Conservation (phyloP, 2,113 vertebrate genomes). For the Pogonocichla stellata region DNA sequence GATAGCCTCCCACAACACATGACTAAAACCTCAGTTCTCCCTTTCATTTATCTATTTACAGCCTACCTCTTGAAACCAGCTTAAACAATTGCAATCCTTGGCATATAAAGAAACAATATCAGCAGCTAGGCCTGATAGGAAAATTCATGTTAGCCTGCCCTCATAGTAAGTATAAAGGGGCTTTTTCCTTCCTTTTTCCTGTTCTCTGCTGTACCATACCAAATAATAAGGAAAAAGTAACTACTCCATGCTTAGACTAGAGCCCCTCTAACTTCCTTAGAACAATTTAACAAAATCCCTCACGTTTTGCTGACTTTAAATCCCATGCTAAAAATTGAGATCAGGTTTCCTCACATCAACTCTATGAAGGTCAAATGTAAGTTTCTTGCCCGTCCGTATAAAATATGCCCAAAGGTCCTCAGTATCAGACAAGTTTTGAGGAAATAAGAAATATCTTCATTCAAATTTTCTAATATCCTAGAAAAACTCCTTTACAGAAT, state of each 20-base stretch:
- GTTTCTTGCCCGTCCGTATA: not conserved
- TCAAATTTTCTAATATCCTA: not conserved
- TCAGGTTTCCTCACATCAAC: not conserved
- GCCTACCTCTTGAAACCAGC: not conserved
- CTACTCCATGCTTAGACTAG: not conserved
- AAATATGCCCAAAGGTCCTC: not conserved
- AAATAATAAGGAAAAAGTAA: not conserved
- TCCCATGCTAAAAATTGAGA: not conserved
- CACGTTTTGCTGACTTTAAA: not conserved
- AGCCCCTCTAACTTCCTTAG: not conserved
- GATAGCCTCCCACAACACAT: not conserved
- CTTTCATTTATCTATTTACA: not conserved
- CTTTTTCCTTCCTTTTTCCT: not conserved
- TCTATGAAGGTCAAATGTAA: not conserved
- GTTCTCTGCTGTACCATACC: not conserved
- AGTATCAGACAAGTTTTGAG: not conserved
- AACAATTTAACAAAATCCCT: not conserved
- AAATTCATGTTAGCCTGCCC: not conserved
- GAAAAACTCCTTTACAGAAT: not conserved
- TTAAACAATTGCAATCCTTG: not conserved
- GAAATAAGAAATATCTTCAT: not conserved
- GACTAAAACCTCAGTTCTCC: not conserved
- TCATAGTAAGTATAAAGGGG: rapidly evolving
- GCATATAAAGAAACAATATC: not conserved
- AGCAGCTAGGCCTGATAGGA: not conserved